phyloP scores from a whole-genome alignment of 1,140 invertebrate genomes.

The Anadara kagoshimensis region DNA sequence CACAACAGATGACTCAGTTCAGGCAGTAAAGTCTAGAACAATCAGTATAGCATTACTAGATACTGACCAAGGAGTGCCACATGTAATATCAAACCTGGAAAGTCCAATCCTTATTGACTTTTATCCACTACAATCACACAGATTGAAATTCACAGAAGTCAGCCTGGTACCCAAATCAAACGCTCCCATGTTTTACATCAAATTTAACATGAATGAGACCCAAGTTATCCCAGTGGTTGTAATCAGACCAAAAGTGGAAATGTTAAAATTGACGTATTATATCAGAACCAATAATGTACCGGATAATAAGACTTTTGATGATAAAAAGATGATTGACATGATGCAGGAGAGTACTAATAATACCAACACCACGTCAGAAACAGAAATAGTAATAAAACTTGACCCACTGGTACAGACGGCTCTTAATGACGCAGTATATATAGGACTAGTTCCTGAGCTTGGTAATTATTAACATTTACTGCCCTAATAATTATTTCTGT shows the following conservation, averaged over 20 bases:
- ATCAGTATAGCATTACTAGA: slow-evolving; percentile 13
- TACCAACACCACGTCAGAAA: neutral
- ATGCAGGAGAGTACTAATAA: neutral
- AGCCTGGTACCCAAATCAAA: slow-evolving; percentile 20
- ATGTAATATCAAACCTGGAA: slow-evolving; percentile 1
- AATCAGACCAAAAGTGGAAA: slow-evolving; percentile 2
- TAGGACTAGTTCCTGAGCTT: slow-evolving; percentile 12
- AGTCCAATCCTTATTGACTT: slow-evolving; percentile 1
- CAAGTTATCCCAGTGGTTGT: slow-evolving; percentile 12
- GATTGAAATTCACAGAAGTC: slow-evolving; percentile 8
- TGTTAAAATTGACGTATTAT: slow-evolving; percentile 27
- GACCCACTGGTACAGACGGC: neutral
- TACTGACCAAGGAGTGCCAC: slow-evolving; percentile 4
- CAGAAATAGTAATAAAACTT: neutral
- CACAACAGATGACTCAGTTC: slow-evolving; percentile 7
- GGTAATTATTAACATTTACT: slow-evolving; percentile 13
- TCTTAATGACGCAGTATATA: neutral
- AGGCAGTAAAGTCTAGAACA: slow-evolving; percentile 15
- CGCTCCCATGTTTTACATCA: slow-evolving; percentile 16
- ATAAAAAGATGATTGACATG: slow-evolving; percentile 1
- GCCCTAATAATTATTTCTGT: too few species aligned
- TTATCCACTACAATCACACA: neutral
- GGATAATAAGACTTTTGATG: slow-evolving; percentile 2
- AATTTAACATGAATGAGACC: slow-evolving; percentile 27
- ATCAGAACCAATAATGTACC: slow-evolving; percentile 13